Conservation (phyloP, 2,888 invertebrate genomes). For the Ennomos erosarius region DNA sequence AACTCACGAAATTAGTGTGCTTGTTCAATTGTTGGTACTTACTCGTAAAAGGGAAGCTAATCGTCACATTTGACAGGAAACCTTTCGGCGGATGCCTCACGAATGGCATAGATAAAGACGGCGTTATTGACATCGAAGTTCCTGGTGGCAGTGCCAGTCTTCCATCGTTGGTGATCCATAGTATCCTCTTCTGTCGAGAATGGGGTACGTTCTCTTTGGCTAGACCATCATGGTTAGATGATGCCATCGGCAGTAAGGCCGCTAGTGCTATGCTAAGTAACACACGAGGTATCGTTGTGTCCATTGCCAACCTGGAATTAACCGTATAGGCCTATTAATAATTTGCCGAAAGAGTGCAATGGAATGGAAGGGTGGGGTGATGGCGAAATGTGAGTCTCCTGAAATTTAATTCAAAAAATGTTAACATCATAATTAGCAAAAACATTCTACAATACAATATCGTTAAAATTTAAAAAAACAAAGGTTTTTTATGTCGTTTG, state of each 20-base stretch:
- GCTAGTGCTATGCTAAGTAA: conserved; percentile 78
- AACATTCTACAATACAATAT: too few relatives aligned
- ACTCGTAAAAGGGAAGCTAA: conserved; percentile 94
- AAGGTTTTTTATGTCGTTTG: too few relatives aligned
- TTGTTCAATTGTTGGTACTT: conserved; percentile 65
- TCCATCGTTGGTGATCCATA: conserved; percentile 95
- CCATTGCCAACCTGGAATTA: conserved; percentile 69
- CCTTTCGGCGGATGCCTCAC: conserved; percentile 94
- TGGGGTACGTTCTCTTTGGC: conserved; percentile 84
- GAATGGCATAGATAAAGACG: conserved; percentile 92
- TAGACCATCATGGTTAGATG: conserved; percentile 61
- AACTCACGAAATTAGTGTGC: too few relatives aligned
- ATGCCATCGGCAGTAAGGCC: conserved; percentile 73
- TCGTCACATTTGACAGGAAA: conserved; percentile 92
- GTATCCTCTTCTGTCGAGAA: conserved; percentile 91
- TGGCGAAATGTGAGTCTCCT: too few relatives aligned
- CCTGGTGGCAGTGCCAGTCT: conserved; percentile 93
- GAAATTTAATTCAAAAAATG: too few relatives aligned
- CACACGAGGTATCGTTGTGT: conserved; percentile 72
- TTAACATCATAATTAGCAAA: too few relatives aligned
- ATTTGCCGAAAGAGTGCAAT: too few relatives aligned
- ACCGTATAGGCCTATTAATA: not conserved
- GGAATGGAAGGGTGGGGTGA: too few relatives aligned
- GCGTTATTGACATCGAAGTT: conserved; percentile 91
- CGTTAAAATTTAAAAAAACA: too few relatives aligned